Evolutionary conservation across 2,888 invertebrate species (phyloP), one percentile per base, ranked within the genome.

Genomic region (Perizoma flavofasciatum): DNA sequence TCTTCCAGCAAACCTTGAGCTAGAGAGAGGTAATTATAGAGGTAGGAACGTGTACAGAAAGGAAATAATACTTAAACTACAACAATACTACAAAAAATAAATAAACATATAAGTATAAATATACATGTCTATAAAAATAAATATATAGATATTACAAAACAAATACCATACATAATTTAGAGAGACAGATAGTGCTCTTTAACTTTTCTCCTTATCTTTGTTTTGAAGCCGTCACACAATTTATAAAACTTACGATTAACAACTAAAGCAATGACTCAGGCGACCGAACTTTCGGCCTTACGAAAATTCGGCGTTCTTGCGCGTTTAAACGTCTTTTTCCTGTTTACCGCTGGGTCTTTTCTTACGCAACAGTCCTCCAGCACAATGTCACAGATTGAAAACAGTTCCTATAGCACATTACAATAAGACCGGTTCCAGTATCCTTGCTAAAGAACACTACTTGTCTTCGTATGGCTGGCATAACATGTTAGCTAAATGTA

Each of bases 341-440:
- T 79, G 78, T 79, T 79, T 75, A 75, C 73, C 66, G 70, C 70
- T 69, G 68, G 65, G 58, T 58, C 68, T 69, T 67, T 68, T 66
- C 66, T 78, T 78, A 73, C 74, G 75, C 75, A 78, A 78, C 67
- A 59, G 40, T 47, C 61, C 61, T 67, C 65, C 60, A 54, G 51
- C 67, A 59, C 66, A 69, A 59, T 41, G 4, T 49, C 61, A 49
- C 56, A 61, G 61, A 61, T 46, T 43, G 33, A 41, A 7, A 51
- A 11, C 10, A 60, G 53, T 49, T 7, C 22, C 22, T 3, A 22
- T 22, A 4, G 11, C 11, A 49, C 55, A 47, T 74, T 72, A 71
- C 77, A 65, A 63, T 67, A 63, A 56, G 64, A 75, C 75, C 67
- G 70, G 78, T 76, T 79, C 68, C 67, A 61, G 49, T 68, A 64